Evolutionary conservation across 2,888 invertebrate species (phyloP).

Genomic region (Crepidodera aurea): DNA sequence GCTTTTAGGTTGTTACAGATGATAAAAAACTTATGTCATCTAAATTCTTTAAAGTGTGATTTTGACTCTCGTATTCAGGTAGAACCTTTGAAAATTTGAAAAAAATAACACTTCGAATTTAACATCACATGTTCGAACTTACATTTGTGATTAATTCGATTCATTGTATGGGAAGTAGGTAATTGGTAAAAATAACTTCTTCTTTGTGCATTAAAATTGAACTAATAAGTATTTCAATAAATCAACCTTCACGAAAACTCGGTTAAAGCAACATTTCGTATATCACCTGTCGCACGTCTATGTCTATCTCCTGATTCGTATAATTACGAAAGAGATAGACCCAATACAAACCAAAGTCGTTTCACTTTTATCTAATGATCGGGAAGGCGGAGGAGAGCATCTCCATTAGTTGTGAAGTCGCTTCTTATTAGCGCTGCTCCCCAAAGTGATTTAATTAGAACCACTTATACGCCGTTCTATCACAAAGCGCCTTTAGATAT

Average conservation of each 20-base stretch:
- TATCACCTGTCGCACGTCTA: slow-evolving; percentile 17
- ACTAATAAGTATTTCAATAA: neutral
- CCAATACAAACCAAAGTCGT: slow-evolving; percentile 18
- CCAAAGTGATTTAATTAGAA: slow-evolving; percentile 52
- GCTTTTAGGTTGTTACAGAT: too few relatives aligned
- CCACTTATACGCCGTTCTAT: slow-evolving; percentile 51
- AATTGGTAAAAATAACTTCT: too few relatives aligned
- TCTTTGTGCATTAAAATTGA: too few relatives aligned
- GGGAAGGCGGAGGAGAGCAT: slow-evolving; percentile 27
- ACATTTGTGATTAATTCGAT: too few relatives aligned
- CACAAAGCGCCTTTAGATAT: slow-evolving; percentile 52
- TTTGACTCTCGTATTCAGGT: too few relatives aligned
- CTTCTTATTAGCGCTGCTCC: slow-evolving; percentile 47
- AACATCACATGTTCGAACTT: too few relatives aligned
- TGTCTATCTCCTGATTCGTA: neutral
- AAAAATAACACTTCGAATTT: too few relatives aligned
- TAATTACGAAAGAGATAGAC: slow-evolving; percentile 18
- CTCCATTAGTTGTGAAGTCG: slow-evolving; percentile 49
- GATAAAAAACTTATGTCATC: too few relatives aligned
- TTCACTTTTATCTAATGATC: slow-evolving; percentile 19
- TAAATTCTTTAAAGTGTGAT: too few relatives aligned
- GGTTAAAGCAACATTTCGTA: slow-evolving; percentile 28
- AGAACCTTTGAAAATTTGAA: too few relatives aligned
- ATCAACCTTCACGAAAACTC: neutral
- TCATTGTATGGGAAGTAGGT: too few relatives aligned